These are phyloP conservation scores for Aporophyla lueneburgensis DNA, from an alignment of 2,888 invertebrate species.

Conservation along the genomic window DNA sequence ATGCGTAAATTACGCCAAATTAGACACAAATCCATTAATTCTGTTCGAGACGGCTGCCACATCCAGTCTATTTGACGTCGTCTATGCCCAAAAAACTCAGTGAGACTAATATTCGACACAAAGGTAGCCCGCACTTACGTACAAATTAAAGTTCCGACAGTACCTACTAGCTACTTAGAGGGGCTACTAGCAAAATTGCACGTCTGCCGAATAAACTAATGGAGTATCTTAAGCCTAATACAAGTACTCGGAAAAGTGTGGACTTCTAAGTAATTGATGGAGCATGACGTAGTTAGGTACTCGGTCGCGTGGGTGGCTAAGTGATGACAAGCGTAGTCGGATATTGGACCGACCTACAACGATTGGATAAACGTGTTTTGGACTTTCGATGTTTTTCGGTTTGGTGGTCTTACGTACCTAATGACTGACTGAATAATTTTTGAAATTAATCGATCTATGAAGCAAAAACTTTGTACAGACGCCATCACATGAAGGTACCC, in stretches of 20 bases:
- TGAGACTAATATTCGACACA: constrained; percentile 73
- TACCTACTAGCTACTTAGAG: constrained; percentile 41
- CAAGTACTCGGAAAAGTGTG: constrained; percentile 49
- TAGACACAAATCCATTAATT: constrained; percentile 49
- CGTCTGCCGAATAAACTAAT: constrained; percentile 32
- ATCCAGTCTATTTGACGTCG: constrained; percentile 41
- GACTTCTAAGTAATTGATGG: constrained; percentile 46
- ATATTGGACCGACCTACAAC: constrained; percentile 16
- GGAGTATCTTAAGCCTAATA: constrained; percentile 44
- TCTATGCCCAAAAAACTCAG: constrained; percentile 66
- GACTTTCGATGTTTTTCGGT: background rate
- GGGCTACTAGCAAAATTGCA: constrained; percentile 5
- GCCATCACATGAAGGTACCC: no score
- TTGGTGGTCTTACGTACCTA: background rate
- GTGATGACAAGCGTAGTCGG: constrained; percentile 38
- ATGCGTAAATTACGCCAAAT: constrained; percentile 34
- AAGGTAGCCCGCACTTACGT: constrained; percentile 58
- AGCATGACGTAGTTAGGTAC: constrained; percentile 37
- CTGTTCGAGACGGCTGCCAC: constrained; percentile 44
- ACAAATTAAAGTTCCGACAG: constrained; percentile 65
- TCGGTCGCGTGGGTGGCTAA: constrained; percentile 25
- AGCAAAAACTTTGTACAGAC: no score
- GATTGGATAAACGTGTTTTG: constrained; percentile 13
- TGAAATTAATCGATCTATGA: background rate
- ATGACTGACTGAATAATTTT: background rate